phyloP scores from a whole-genome alignment of 2,113 vertebrate species.

The Mobula hypostoma region DNA sequence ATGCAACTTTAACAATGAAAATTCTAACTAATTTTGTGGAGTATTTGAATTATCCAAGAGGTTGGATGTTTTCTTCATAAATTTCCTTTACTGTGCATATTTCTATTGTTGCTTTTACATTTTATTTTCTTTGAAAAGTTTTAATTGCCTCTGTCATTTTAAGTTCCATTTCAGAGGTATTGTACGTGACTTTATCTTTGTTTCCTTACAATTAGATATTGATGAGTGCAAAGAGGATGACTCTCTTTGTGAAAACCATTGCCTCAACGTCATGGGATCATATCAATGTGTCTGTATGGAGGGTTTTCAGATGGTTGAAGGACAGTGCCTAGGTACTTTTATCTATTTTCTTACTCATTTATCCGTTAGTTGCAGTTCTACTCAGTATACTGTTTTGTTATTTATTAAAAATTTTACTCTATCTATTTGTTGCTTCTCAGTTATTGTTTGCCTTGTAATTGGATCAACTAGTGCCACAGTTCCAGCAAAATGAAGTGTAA shows the following conservation, averaged over 20 bases:
- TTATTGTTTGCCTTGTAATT: not conserved
- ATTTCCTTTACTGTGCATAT: not conserved
- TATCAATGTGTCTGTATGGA: not conserved
- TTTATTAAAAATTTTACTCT: not conserved
- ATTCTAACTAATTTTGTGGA: not conserved
- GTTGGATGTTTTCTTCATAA: not conserved
- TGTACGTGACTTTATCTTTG: not conserved
- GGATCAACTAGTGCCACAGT: too few species aligned
- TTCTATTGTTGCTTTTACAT: not conserved
- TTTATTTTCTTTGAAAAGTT: not conserved
- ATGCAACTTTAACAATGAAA: not conserved
- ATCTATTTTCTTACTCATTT: not conserved
- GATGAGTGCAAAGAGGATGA: slow-evolving; percentile 28
- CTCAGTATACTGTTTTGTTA: not conserved
- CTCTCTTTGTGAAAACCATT: not conserved
- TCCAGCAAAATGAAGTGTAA: too few species aligned
- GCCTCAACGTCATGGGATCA: not conserved
- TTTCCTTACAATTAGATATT: not conserved
- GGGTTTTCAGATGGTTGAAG: not conserved
- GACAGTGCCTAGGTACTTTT: not conserved
- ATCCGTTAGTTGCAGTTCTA: not conserved
- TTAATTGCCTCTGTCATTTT: not conserved
- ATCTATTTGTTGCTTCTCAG: not conserved
- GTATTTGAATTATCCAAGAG: not conserved
- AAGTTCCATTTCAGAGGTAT: not conserved